These are phyloP conservation scores for Siniperca undulata DNA, from an alignment of 2,797 vertebrate species.

Conservation along the genomic window DNA sequence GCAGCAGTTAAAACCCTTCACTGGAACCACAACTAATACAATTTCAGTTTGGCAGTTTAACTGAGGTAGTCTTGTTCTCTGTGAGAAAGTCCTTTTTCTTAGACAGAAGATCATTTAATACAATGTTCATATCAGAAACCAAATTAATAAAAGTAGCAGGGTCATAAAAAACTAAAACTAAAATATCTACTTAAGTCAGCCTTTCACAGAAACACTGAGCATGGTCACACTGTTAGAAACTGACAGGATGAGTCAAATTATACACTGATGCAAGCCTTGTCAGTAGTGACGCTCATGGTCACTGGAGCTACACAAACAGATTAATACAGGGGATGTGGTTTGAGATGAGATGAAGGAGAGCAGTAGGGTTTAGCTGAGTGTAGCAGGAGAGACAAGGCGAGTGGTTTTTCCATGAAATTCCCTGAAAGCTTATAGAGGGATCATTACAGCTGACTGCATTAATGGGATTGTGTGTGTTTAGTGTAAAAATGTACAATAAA, in stretches of 20 bases:
- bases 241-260: conserved; percentile 1
- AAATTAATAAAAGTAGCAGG: not conserved
- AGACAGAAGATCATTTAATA: not conserved
- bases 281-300: not conserved
- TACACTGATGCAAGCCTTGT: not conserved
- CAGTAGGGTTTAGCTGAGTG: conserved; percentile 9
- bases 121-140: not conserved
- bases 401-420: conserved; percentile 50
- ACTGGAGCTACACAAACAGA: conserved; percentile 1
- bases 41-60: not conserved
- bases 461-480: conserved; percentile 51
- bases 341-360: conserved; percentile 3
- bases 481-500: conserved; percentile 21
- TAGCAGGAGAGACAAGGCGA: not conserved
- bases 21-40: not conserved
- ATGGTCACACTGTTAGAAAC: not conserved
- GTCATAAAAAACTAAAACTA: not conserved
- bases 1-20: not conserved
- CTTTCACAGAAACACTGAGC: too few relatives aligned
- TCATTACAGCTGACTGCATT: conserved; percentile 63
- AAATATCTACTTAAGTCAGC: too few relatives aligned
- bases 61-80: too few relatives aligned
- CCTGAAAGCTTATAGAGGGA: conserved; percentile 61
- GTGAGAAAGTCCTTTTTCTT: too few relatives aligned
- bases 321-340: not conserved